Evolutionary conservation across 2,888 invertebrate genomes (phyloP), one percentile per base, ranked within the genome.

Genomic region (Ommatoiulus sabulosus): DNA sequence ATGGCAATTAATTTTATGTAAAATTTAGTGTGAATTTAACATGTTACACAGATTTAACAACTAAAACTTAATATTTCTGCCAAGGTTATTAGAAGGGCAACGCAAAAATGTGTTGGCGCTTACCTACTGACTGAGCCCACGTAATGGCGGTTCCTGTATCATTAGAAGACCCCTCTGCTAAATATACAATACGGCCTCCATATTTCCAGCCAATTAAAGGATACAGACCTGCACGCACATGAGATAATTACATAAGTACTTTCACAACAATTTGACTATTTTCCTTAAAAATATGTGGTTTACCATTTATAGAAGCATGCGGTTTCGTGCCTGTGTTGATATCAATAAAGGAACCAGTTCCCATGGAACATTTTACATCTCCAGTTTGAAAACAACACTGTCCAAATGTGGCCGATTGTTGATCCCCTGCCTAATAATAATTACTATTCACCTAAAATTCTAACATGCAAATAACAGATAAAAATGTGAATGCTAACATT

Each of bases 141-240:
- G 96, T 95, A 7, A 99, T 95, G 8, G 97, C 94, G 1, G 96
- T 95, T 0, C 98, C 98, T 0, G 97, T 97, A 92, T 99, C 98
- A 90, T 96, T 96, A 10, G 97, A 96, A 0, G 96, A 94, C 0
- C 97, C 98, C 92, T 99, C 99, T 0, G 96, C 96, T 63, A 97
- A 94, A 92, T 95, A 98, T 0, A 95, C 93, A n/a, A 94, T 91
- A 90, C 95, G 94, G 24, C 93, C 92, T 5, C 94, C 93, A 57
- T 95, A 93, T 90, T 94, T 94, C 98, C 99, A 99, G 0, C 96
- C 98, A 57, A 99, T 96, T 44, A 99, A 93, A 0, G 99, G 99
- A 93, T 98, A 98, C 63, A 98, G 94, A 0, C 98, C 95, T 94
- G 91, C 89, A 57, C 20, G n/a, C 12, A 44, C 3, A 43, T 10